A percentile compares a stretch with the other conserved stretches of the same genome.
Evolutionary conservation across 2,797 vertebrate species (phyloP).

Genomic region (Numenius phaeopus): DNA sequence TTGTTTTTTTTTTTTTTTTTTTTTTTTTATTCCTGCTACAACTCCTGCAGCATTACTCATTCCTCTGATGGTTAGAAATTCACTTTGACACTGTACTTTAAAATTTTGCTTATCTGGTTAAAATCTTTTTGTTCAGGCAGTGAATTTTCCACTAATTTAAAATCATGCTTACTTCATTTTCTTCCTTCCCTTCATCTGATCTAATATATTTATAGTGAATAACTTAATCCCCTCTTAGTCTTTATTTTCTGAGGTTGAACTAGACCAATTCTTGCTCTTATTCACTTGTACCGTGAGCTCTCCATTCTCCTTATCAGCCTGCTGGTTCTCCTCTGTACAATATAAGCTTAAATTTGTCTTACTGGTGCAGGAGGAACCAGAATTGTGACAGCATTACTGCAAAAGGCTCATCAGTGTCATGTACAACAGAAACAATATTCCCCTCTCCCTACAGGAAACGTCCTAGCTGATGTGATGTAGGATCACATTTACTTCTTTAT

Average conservation of each 20-base stretch:
- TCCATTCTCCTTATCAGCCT: neutral
- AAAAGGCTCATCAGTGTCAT: slow-evolving; percentile 12
- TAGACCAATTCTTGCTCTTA: neutral
- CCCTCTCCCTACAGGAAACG: neutral
- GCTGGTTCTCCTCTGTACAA: neutral
- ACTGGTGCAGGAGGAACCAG: neutral
- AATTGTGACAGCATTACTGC: neutral
- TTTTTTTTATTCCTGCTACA: neutral
- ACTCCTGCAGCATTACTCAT: neutral
- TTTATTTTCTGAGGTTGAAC: neutral
- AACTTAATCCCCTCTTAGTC: neutral
- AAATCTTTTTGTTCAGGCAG: neutral
- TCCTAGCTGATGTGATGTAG: neutral
- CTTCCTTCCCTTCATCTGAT: neutral
- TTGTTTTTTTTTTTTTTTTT: neutral
- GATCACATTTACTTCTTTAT: neutral
- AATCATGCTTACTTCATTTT: neutral
- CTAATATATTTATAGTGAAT: neutral
- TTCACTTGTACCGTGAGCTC: neutral
- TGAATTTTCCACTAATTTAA: neutral
- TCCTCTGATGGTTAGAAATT: neutral
- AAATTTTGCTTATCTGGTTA: neutral
- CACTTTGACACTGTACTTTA: neutral
- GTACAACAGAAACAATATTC: neutral
- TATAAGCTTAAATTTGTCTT: neutral